A percentile compares a stretch with the other conserved stretches of the same genome.
Evolutionary conservation across 2,888 invertebrate genomes (phyloP).

Genomic region (Hypolimnas misippus): DNA sequence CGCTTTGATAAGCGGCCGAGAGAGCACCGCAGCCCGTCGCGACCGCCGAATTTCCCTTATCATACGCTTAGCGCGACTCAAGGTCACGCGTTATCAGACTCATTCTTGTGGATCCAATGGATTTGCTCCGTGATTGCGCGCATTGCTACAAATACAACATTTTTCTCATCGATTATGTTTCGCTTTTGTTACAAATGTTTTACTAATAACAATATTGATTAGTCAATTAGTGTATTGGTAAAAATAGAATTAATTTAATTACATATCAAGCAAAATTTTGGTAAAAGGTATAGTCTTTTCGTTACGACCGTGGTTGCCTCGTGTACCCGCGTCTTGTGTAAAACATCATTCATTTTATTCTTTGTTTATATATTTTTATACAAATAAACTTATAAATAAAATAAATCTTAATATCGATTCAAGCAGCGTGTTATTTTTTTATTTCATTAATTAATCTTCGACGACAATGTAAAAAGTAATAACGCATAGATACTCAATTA

Average conservation of each 20-base stretch:
- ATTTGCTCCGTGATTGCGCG: conserved; percentile 73
- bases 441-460: background rate
- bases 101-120: conserved; percentile 61
- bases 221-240: background rate
- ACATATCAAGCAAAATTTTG: background rate
- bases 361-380: too few species aligned
- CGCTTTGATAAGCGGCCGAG: conserved; percentile 59
- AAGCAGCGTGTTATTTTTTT: background rate
- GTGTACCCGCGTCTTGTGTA: too few species aligned
- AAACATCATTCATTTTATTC: too few species aligned
- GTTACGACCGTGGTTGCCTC: too few species aligned
- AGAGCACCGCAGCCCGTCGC: conserved; percentile 51
- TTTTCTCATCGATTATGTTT: conserved; percentile 21
- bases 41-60: conserved; percentile 77
- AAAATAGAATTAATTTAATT: too few species aligned
- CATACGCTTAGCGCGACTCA: conserved; percentile 70
- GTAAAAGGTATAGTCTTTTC: too few species aligned
- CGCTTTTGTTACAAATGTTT: background rate
- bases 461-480: conserved; percentile 2
- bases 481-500: conserved; percentile 31
- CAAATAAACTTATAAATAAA: too few species aligned
- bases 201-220: background rate
- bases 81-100: conserved; percentile 76
- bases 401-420: too few species aligned
- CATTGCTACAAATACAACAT: conserved; percentile 60